These are phyloP conservation scores for Cairina moschata DNA, from an alignment of 2,113 vertebrate species.

Conservation along the genomic window DNA sequence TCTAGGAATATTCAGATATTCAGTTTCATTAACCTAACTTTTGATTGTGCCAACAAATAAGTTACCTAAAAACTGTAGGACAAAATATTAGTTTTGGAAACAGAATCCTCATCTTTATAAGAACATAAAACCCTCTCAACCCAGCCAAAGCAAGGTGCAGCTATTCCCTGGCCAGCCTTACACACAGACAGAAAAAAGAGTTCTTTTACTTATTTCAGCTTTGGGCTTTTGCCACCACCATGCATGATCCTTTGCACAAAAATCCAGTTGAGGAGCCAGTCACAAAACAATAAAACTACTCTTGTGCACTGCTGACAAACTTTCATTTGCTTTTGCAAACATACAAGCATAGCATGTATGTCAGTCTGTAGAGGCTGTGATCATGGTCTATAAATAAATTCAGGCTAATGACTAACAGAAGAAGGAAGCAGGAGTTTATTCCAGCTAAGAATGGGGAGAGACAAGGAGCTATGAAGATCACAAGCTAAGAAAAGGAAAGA, in stretches of 20 bases:
- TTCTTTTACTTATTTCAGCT: not conserved
- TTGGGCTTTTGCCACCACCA: not conserved
- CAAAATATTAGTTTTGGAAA: conserved; percentile 50
- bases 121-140: conserved; percentile 29
- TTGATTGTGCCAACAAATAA: conserved; percentile 9
- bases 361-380: not conserved
- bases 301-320: not conserved
- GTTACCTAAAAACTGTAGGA: not conserved
- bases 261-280: not conserved
- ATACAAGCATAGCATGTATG: not conserved
- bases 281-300: not conserved
- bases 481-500: conserved; percentile 3
- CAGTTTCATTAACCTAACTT: not conserved
- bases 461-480: not conserved
- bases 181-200: conserved; percentile 9
- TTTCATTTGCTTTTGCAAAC: conserved; percentile 33
- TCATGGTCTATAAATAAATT: not conserved
- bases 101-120: conserved; percentile 13
- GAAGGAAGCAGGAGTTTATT: conserved; percentile 18
- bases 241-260: not conserved
- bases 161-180: not conserved
- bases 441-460: not conserved
- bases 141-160: conserved; percentile 19
- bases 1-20: not conserved
- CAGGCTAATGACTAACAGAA: not conserved